Evolutionary conservation across 2,113 vertebrate genomes (phyloP).

Genomic region (Camelus bactrianus): DNA sequence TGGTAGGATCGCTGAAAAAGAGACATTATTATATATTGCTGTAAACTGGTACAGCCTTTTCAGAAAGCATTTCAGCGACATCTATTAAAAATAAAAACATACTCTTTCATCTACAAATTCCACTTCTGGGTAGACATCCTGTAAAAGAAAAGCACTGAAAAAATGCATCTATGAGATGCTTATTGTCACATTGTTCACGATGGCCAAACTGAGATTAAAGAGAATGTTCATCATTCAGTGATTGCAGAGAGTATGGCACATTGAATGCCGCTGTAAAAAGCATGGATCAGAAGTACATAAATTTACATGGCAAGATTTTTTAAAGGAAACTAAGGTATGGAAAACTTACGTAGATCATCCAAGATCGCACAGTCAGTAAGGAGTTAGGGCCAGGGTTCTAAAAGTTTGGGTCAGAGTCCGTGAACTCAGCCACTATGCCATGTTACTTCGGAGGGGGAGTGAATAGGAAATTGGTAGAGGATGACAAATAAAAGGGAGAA

Average conservation of each 20-base stretch:
- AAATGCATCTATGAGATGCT: background rate
- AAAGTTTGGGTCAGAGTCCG: background rate
- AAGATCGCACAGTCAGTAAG: background rate
- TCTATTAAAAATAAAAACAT: constrained; percentile 8
- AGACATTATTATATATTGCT: background rate
- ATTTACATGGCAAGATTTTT: constrained; percentile 1
- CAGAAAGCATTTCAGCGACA: background rate
- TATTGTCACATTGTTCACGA: background rate
- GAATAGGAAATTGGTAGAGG: background rate
- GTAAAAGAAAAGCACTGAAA: background rate
- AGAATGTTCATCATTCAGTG: background rate
- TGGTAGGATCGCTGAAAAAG: background rate
- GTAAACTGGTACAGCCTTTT: background rate
- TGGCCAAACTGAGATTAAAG: background rate
- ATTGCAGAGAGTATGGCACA: background rate
- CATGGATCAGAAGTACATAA: background rate
- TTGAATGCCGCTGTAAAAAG: background rate
- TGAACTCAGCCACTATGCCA: background rate
- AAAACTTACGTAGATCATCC: background rate
- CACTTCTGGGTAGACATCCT: background rate
- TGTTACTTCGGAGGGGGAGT: background rate
- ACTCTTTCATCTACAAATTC: background rate
- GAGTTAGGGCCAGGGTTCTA: background rate
- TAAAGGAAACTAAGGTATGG: background rate
- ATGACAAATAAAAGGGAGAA: background rate